phyloP scores from a whole-genome alignment of 2,113 vertebrate genomes.

The Ailuropoda melanoleuca region DNA sequence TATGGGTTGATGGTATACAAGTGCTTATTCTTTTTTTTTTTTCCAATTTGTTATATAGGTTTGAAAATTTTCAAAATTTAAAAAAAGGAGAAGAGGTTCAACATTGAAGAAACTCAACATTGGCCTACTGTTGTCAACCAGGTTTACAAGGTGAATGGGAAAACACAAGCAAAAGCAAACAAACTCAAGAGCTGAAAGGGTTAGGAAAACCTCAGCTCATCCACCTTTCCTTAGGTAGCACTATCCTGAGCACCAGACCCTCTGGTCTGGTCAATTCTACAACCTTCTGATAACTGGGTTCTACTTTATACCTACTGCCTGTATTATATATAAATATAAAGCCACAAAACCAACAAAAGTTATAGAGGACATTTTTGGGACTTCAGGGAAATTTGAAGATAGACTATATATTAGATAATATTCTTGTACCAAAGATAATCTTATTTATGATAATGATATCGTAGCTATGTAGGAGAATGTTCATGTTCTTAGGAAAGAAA shows the following conservation, averaged over 20 bases:
- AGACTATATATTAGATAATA: background rate
- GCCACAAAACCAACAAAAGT: background rate
- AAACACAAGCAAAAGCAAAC: constrained; percentile 14
- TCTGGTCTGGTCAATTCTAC: background rate
- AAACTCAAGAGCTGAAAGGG: background rate
- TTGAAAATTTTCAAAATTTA: background rate
- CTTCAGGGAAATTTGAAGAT: background rate
- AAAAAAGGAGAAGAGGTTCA: background rate
- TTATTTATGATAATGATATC: background rate
- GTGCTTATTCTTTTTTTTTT: background rate
- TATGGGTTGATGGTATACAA: background rate
- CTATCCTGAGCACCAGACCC: background rate
- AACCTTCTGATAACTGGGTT: background rate
- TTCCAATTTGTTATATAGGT: background rate
- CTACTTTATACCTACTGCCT: background rate
- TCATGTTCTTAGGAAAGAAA: background rate
- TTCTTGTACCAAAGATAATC: background rate
- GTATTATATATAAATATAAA: background rate
- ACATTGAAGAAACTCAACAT: background rate
- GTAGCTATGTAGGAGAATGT: background rate
- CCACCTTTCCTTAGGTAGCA: background rate
- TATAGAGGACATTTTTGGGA: background rate
- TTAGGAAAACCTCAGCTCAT: background rate
- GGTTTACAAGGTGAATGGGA: background rate
- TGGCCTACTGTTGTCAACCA: background rate